Evolutionary conservation across 2,888 invertebrate species (phyloP).

Genomic region (Chloroclysta siterata): DNA sequence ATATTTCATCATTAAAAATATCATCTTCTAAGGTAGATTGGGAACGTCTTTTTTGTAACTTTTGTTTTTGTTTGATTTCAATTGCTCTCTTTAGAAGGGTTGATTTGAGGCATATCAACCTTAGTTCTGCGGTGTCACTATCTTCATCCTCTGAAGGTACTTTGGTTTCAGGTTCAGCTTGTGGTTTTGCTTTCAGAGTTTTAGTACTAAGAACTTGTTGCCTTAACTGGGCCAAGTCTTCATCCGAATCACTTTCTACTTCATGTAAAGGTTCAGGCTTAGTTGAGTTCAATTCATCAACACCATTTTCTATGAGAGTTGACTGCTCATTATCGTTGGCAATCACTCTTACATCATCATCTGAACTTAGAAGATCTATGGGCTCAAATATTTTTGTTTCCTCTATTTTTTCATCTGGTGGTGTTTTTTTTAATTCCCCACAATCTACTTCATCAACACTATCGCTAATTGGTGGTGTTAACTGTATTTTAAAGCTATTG

Average conservation of each 20-base stretch:
- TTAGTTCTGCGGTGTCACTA: slow-evolving; percentile 86
- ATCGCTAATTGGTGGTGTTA: slow-evolving; percentile 8
- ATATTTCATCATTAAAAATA: slow-evolving; percentile 49
- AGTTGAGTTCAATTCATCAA: slow-evolving; percentile 30
- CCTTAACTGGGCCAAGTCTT: slow-evolving; percentile 75
- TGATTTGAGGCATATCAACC: slow-evolving; percentile 88
- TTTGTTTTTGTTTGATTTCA: slow-evolving; percentile 82
- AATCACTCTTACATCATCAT: slow-evolving; percentile 36
- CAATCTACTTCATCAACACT: slow-evolving; percentile 33
- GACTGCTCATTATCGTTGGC: slow-evolving; percentile 11
- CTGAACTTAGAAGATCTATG: slow-evolving; percentile 36
- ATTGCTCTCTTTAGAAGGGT: slow-evolving; percentile 87
- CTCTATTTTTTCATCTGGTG: background rate
- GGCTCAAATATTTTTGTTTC: slow-evolving; percentile 20
- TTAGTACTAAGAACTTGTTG: slow-evolving; percentile 79
- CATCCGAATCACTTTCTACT: slow-evolving; percentile 69
- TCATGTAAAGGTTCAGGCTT: slow-evolving; percentile 32
- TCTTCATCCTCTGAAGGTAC: slow-evolving; percentile 79
- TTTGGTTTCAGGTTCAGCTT: slow-evolving; percentile 40
- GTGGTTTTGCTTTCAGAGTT: slow-evolving; percentile 49
- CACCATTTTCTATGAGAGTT: slow-evolving; percentile 14
- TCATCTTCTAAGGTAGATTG: slow-evolving; percentile 68
- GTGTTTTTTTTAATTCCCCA: slow-evolving; percentile 21
- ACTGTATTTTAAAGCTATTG: slow-evolving; percentile 34
- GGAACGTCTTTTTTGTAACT: slow-evolving; percentile 67